Conservation (phyloP, 1,140 invertebrate species). For the Periplaneta americana region DNA sequence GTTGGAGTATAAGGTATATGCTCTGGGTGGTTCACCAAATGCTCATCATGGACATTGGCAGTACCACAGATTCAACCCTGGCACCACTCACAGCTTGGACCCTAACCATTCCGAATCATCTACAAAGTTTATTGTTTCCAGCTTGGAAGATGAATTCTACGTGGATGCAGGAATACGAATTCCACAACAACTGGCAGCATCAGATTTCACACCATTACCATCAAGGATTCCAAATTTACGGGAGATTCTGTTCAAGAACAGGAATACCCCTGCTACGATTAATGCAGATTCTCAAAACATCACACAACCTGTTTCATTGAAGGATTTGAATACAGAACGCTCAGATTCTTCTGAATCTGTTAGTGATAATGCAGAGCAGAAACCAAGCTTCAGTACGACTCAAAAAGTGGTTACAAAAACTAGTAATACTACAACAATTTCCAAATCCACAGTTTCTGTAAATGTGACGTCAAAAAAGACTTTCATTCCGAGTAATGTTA, state of each 20-base stretch:
- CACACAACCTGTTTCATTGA: not conserved
- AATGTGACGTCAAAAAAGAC: not conserved
- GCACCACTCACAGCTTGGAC: not conserved
- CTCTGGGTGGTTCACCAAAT: not conserved
- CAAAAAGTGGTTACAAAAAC: not conserved
- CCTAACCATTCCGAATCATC: not conserved
- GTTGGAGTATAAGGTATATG: not conserved
- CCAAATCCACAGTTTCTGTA: not conserved
- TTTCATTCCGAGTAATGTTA: not conserved
- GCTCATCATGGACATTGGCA: not conserved
- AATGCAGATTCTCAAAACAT: not conserved
- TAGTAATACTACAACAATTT: not conserved
- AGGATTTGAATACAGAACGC: not conserved
- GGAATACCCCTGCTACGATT: not conserved
- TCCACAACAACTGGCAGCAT: slow-evolving; percentile 32
- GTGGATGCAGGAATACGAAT: slow-evolving; percentile 46
- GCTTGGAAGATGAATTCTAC: slow-evolving; percentile 42
- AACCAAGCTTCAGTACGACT: not conserved
- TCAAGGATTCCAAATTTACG: slow-evolving; percentile 37
- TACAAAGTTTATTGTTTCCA: slow-evolving; percentile 28
- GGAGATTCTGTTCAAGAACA: slow-evolving; percentile 25
- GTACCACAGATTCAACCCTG: not conserved
- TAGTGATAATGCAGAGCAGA: not conserved
- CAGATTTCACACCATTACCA: slow-evolving; percentile 23
- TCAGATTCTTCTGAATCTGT: not conserved